phyloP scores from a whole-genome alignment of 2,113 vertebrate species.

The Salminus brasiliensis region DNA sequence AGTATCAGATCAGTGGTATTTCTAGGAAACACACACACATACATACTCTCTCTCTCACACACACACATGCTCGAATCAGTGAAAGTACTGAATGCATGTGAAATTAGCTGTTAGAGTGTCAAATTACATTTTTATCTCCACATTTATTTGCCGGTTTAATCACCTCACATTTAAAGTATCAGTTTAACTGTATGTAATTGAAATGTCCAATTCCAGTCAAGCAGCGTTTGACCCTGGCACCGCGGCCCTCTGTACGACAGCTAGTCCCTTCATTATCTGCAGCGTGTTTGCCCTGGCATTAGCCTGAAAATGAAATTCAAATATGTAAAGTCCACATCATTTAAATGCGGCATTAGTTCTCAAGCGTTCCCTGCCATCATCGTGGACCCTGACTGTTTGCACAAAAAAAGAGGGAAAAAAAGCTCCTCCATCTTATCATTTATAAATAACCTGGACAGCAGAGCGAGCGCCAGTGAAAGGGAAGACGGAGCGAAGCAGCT shows the following conservation, averaged over 20 bases:
- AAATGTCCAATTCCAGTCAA: constrained; percentile 42
- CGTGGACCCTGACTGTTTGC: constrained; percentile 45
- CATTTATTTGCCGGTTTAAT: neutral
- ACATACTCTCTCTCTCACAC: too few species aligned
- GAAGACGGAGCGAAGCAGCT: constrained; percentile 19
- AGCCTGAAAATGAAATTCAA: constrained; percentile 60
- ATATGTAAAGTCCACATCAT: constrained; percentile 59
- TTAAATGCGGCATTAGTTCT: constrained; percentile 44
- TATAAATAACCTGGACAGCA: constrained; percentile 42
- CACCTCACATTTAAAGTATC: neutral
- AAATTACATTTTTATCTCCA: neutral
- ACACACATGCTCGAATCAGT: neutral
- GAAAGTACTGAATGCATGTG: neutral
- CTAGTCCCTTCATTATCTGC: constrained; percentile 49
- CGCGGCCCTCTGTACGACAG: constrained; percentile 27
- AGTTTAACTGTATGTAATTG: constrained; percentile 1
- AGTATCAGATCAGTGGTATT: neutral
- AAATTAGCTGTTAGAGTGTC: neutral
- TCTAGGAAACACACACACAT: neutral
- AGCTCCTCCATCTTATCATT: constrained; percentile 35
- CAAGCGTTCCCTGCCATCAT: constrained; percentile 30
- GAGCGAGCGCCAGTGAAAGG: neutral
- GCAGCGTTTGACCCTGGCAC: constrained; percentile 30
- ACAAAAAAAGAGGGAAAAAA: constrained; percentile 36
- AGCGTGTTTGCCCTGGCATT: constrained; percentile 54